phyloP scores from a whole-genome alignment of 2,888 invertebrate genomes.

The Ophion obscuratus region DNA sequence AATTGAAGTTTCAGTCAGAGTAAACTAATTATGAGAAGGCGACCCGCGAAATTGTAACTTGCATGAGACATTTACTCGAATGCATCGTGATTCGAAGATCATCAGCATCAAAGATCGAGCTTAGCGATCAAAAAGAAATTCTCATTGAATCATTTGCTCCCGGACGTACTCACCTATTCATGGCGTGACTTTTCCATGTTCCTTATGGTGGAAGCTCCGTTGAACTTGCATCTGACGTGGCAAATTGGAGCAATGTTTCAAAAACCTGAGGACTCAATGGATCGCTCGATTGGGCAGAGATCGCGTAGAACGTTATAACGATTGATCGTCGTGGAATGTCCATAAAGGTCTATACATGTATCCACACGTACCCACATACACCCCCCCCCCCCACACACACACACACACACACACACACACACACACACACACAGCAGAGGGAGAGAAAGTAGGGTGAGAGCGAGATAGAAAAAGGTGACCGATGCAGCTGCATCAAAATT shows the following conservation, averaged over 20 bases:
- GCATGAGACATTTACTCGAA: too few relatives aligned
- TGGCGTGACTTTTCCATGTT: too few relatives aligned
- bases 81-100: too few relatives aligned
- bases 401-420: not conserved
- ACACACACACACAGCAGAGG: not conserved
- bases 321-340: constrained; percentile 30
- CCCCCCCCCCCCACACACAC: not conserved
- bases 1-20: too few relatives aligned
- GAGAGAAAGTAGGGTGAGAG: not conserved
- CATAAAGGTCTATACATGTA: not conserved
- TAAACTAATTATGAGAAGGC: too few relatives aligned
- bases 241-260: constrained; percentile 25
- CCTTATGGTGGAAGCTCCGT: not conserved
- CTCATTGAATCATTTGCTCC: too few relatives aligned
- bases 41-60: too few relatives aligned
- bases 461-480: constrained; percentile 41
- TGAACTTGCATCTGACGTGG: constrained; percentile 10
- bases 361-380: not conserved
- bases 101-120: too few relatives aligned
- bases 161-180: too few relatives aligned
- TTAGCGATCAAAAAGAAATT: too few relatives aligned
- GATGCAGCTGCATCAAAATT: constrained; percentile 54
- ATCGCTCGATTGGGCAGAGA: constrained; percentile 36
- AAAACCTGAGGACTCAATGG: constrained; percentile 31
- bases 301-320: not conserved